Percentiles rank a stretch among this genome's conserved stretches.
Conservation (phyloP, 1,140 invertebrate species). For the Penaeus vannamei region DNA sequence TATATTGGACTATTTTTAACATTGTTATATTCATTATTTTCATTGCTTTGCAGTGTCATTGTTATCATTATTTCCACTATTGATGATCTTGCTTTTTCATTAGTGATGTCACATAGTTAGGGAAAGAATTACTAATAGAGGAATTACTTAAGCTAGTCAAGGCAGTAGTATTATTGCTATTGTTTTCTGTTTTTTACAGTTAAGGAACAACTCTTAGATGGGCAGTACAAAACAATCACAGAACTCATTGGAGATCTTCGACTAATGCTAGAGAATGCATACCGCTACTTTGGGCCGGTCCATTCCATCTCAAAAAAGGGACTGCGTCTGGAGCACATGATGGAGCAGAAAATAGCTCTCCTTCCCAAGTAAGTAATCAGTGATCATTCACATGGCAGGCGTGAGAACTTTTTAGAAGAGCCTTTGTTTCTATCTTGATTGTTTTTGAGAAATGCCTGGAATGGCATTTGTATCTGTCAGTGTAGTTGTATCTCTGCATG, state of each 20-base stretch:
- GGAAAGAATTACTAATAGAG: not conserved
- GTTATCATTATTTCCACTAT: no score
- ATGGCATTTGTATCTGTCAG: not conserved
- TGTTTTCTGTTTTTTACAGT: conserved; percentile 70
- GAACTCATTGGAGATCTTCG: conserved; percentile 74
- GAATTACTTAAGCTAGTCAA: not conserved
- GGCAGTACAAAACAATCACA: conserved; percentile 72
- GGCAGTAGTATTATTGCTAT: not conserved
- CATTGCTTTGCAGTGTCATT: no score
- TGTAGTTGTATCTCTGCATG: not conserved
- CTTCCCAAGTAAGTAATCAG: conserved; percentile 71
- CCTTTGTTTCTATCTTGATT: conserved; percentile 2
- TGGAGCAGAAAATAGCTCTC: conserved; percentile 74
- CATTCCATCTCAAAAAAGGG: conserved; percentile 74
- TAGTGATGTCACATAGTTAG: not conserved
- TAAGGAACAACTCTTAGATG: conserved; percentile 72
- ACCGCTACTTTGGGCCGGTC: conserved; percentile 74
- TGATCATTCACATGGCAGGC: not conserved
- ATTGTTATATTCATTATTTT: no score
- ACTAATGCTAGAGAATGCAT: conserved; percentile 75
- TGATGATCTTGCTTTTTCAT: no score
- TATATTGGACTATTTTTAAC: no score
- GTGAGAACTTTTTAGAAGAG: not conserved
- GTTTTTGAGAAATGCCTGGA: not conserved
- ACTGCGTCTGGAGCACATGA: conserved; percentile 73